A percentile compares a stretch with the other conserved stretches of the same genome.
Conservation (phyloP, 2,113 vertebrate species). For the Haliaeetus leucogaster region DNA sequence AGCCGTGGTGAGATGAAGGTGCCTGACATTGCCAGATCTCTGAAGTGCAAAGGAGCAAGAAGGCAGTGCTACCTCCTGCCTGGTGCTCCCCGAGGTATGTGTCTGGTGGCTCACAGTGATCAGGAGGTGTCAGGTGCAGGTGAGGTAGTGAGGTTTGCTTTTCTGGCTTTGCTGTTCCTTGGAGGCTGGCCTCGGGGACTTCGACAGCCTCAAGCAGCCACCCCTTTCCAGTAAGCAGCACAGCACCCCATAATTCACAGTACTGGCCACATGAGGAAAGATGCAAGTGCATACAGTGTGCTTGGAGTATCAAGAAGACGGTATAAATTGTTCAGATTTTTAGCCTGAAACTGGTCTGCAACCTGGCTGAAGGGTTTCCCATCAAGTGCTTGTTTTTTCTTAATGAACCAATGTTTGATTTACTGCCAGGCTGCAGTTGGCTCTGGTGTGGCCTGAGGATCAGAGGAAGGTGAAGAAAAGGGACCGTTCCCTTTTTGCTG, state of each 20-base stretch:
- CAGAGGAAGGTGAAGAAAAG: not conserved
- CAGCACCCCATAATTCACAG: not conserved
- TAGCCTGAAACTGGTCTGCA: not conserved
- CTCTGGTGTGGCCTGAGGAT: not conserved
- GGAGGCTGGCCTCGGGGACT: not conserved
- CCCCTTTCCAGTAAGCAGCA: not conserved
- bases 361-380: not conserved
- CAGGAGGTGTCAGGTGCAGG: not conserved
- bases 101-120: not conserved
- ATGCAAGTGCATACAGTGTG: not conserved
- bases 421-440: not conserved
- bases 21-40: not conserved
- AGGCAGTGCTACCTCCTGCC: not conserved
- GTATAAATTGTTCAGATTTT: not conserved
- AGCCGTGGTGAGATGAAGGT: not conserved
- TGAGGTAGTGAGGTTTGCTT: not conserved
- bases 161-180: not conserved
- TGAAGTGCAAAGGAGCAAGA: not conserved
- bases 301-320: not conserved
- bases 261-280: not conserved
- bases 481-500: fast-evolving
- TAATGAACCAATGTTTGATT: not conserved
- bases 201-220: not conserved
- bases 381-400: not conserved
- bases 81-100: fast-evolving